Evolutionary conservation across 2,888 invertebrate genomes (phyloP).

Genomic region (Lordiphosa fenestrarum): DNA sequence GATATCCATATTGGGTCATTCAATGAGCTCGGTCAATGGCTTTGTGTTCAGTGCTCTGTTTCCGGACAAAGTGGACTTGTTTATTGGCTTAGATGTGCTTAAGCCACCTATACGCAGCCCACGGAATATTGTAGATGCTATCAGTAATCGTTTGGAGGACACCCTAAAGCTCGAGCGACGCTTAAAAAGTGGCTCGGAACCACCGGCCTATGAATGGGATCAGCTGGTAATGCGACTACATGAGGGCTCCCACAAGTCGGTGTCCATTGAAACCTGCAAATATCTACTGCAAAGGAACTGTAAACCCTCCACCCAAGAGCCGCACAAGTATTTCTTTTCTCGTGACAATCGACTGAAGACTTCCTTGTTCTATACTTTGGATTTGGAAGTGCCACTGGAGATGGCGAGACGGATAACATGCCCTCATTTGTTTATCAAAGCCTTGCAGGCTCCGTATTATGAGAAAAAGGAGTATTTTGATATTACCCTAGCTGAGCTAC

Average conservation of each 20-base stretch:
- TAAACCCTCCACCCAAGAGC: slow-evolving; percentile 82
- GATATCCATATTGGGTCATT: slow-evolving; percentile 86
- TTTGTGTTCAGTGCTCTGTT: slow-evolving; percentile 84
- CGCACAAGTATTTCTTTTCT: slow-evolving; percentile 84
- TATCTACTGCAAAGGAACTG: slow-evolving; percentile 83
- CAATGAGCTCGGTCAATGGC: slow-evolving; percentile 84
- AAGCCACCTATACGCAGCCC: slow-evolving; percentile 71
- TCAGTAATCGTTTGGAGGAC: slow-evolving; percentile 79
- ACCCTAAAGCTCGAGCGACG: slow-evolving; percentile 80
- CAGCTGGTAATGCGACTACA: slow-evolving; percentile 83
- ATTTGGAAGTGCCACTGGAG: slow-evolving; percentile 81
- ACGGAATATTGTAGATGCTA: slow-evolving; percentile 60
- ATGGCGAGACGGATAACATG: slow-evolving; percentile 83
- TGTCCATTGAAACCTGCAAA: slow-evolving; percentile 82
- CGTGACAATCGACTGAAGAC: slow-evolving; percentile 85
- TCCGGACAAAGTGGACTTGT: slow-evolving; percentile 82
- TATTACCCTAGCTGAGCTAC: slow-evolving; percentile 82
- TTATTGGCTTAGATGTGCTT: slow-evolving; percentile 74
- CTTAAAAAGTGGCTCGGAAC: slow-evolving; percentile 79
- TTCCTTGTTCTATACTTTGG: slow-evolving; percentile 64
- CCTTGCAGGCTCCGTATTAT: slow-evolving; percentile 82
- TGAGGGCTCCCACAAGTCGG: slow-evolving; percentile 82
- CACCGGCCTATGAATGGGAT: slow-evolving; percentile 84
- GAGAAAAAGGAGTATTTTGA: slow-evolving; percentile 82
- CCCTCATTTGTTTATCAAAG: slow-evolving; percentile 85